These are phyloP conservation scores for Dryomyza anilis DNA, from an alignment of 2,888 invertebrate species.

Conservation along the genomic window DNA sequence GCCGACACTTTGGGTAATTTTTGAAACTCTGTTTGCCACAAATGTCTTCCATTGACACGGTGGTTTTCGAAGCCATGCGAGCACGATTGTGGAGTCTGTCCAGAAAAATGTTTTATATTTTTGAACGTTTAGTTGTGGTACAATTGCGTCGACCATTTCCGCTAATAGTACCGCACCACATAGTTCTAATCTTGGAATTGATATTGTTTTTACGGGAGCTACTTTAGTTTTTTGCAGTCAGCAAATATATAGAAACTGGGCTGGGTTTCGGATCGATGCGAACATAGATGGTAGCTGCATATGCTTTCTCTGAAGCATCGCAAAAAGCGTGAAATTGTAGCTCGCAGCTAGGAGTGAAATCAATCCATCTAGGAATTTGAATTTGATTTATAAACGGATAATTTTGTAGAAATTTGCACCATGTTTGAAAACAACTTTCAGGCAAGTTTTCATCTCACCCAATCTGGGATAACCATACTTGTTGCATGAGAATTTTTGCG, in stretches of 20 bases:
- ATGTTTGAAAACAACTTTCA: too few relatives aligned
- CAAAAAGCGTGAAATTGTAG: slow-evolving; percentile 32
- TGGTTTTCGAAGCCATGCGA: slow-evolving; percentile 4
- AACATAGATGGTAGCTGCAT: slow-evolving; percentile 25
- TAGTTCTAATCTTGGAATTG: not conserved
- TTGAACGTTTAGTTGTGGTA: not conserved
- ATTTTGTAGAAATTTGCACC: not conserved
- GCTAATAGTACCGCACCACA: not conserved
- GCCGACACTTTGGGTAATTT: not conserved
- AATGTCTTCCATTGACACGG: too few relatives aligned
- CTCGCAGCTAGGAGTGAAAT: not conserved
- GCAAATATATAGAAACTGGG: not conserved
- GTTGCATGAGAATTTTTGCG: not conserved
- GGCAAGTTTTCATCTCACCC: not conserved
- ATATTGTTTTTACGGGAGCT: not conserved
- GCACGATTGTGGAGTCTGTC: slow-evolving; percentile 14
- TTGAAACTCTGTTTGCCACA: not conserved
- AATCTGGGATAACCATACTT: not conserved
- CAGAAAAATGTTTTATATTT: not conserved
- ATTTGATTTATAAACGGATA: not conserved
- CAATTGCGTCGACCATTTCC: not conserved
- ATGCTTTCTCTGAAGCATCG: slow-evolving; percentile 33
- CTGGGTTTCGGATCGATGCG: not conserved
- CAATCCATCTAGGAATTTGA: not conserved
- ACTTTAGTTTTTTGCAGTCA: slow-evolving; percentile 12